phyloP scores from a whole-genome alignment of 2,113 vertebrate genomes.

The Etia nguti region DNA sequence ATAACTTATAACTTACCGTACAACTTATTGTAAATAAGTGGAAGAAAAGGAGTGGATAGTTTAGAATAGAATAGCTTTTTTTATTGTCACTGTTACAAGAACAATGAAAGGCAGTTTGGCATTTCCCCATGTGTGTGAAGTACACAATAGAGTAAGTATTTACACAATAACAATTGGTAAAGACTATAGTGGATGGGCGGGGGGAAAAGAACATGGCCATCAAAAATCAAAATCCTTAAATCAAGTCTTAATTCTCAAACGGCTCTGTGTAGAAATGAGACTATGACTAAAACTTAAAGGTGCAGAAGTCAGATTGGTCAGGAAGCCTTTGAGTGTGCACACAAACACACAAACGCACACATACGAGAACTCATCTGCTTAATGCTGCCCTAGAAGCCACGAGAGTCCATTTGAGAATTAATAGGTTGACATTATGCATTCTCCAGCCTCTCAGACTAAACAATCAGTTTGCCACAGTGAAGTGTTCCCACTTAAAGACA shows the following conservation, averaged over 20 bases:
- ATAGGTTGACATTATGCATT: background rate
- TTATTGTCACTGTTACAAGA: too few species aligned
- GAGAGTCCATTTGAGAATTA: background rate
- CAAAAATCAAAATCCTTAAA: background rate
- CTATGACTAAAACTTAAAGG: background rate
- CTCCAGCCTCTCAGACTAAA: background rate
- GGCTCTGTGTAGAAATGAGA: background rate
- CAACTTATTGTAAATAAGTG: too few species aligned
- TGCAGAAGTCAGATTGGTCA: background rate
- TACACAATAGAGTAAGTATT: too few species aligned
- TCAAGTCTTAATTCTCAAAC: rapidly evolving
- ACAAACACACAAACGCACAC: background rate
- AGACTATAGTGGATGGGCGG: rapidly evolving
- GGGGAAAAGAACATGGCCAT: background rate
- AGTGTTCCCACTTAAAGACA: background rate
- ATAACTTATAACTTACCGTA: too few species aligned
- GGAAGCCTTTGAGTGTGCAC: background rate
- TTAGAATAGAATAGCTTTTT: too few species aligned
- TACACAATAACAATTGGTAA: too few species aligned
- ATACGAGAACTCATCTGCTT: background rate
- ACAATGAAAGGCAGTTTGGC: too few species aligned
- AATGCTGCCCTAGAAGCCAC: background rate
- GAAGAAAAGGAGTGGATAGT: background rate
- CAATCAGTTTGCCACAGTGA: background rate
- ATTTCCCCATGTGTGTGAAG: too few species aligned